Evolutionary conservation across 2,113 vertebrate genomes (phyloP).

Genomic region (Passer montanus): DNA sequence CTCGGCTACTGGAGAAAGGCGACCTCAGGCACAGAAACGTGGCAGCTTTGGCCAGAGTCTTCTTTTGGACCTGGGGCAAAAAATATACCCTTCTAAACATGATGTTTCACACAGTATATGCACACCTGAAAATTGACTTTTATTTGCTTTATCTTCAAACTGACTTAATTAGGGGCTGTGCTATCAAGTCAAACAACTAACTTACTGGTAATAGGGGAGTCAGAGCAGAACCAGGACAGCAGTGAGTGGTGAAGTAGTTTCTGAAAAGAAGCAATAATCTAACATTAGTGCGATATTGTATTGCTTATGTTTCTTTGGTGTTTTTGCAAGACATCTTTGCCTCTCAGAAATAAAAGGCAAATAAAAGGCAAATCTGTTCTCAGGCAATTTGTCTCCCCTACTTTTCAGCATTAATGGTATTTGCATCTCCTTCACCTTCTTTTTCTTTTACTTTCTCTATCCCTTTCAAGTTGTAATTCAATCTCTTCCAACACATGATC

Average conservation of each 20-base stretch:
- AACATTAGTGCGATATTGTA: not conserved
- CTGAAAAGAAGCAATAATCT: not conserved
- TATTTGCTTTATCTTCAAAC: not conserved
- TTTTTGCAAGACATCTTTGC: not conserved
- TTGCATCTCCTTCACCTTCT: not conserved
- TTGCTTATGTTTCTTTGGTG: not conserved
- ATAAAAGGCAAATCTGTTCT: not conserved
- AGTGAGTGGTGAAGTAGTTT: not conserved
- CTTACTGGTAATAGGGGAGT: not conserved
- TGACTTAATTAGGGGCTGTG: not conserved
- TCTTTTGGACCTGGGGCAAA: not conserved
- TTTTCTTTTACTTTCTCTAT: constrained; percentile 8
- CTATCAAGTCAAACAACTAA: not conserved
- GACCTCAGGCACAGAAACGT: accelerated
- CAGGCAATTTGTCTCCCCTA: not conserved
- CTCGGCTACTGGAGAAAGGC: not conserved
- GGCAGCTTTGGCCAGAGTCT: not conserved
- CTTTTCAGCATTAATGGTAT: not conserved
- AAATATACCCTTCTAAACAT: not conserved
- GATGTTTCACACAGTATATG: accelerated
- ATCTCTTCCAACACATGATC: constrained; percentile 32
- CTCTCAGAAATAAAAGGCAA: not conserved
- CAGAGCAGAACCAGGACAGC: not conserved
- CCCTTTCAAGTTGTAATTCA: constrained; percentile 46
- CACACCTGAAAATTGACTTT: not conserved